Conservation (phyloP, 2,113 vertebrate species). For the Nycticebus coucang region DNA sequence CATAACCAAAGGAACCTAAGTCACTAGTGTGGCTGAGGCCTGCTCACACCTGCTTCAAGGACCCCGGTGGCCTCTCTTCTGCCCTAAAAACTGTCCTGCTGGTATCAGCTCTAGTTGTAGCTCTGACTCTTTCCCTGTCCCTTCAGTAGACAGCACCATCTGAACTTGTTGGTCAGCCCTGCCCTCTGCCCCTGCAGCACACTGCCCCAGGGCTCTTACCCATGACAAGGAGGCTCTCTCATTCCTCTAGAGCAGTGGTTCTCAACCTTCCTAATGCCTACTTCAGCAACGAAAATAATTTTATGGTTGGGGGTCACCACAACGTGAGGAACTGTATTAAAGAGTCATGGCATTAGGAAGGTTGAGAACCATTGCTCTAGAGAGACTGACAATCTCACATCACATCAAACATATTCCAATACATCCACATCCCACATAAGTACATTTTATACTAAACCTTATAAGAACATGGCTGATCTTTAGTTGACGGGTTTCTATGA, state of each 20-base stretch:
- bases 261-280: no score
- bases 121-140: neutral
- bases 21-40: neutral
- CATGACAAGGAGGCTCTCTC: neutral
- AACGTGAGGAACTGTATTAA: no score
- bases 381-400: neutral
- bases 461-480: neutral
- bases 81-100: neutral
- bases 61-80: neutral
- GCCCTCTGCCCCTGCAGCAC: neutral
- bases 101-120: neutral
- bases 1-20: neutral
- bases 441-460: neutral
- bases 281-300: no score
- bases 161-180: neutral
- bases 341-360: no score
- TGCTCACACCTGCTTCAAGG: neutral
- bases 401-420: neutral
- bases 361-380: no score
- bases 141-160: neutral
- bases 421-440: neutral
- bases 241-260: neutral
- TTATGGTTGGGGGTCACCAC: no score
- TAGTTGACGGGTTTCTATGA: neutral
- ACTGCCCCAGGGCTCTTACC: neutral